These are phyloP conservation scores for Tympanoctomys barrerae DNA, from an alignment of 2,797 vertebrate genomes.

Conservation along the genomic window DNA sequence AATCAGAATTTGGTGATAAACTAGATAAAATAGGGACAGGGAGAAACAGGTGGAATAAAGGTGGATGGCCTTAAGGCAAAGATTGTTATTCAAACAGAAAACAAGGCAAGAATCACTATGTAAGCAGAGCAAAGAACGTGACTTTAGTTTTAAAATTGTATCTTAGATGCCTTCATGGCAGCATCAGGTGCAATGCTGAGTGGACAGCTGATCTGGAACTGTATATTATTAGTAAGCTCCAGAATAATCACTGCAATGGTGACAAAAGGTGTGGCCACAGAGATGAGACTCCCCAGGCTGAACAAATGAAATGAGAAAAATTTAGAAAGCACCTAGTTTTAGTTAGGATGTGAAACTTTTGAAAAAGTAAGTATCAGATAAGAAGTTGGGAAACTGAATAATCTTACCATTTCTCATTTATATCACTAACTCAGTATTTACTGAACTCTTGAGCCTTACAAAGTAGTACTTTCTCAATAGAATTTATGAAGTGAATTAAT, in stretches of 20 bases:
- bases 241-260: background rate
- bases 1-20: background rate
- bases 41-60: background rate
- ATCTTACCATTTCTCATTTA: background rate
- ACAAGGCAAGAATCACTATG: background rate
- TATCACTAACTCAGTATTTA: background rate
- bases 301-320: background rate
- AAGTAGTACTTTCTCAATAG: background rate
- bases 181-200: background rate
- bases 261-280: background rate
- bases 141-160: background rate
- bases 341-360: background rate
- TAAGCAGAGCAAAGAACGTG: background rate
- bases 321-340: background rate
- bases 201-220: background rate
- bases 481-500: background rate
- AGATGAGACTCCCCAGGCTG: background rate
- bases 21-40: background rate
- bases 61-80: background rate
- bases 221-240: background rate
- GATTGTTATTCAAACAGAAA: background rate
- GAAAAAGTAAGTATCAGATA: background rate
- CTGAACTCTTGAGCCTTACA: background rate
- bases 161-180: background rate
- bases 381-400: background rate